These are phyloP conservation scores for Carlito syrichta DNA, from an alignment of 2,113 vertebrate genomes.

Conservation along the genomic window DNA sequence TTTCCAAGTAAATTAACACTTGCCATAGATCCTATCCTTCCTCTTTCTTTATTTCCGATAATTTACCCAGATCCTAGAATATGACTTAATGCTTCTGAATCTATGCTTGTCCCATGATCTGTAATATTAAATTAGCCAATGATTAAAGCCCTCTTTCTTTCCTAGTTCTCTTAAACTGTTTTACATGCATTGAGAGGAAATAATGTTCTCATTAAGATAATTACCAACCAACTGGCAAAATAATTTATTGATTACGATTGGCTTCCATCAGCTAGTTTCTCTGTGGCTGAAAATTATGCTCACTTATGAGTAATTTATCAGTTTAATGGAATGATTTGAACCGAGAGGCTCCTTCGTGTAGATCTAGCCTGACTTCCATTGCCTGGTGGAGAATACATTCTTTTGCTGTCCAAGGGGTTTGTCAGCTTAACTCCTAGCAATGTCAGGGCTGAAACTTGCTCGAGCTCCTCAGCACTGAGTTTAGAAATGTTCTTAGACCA, in stretches of 20 bases:
- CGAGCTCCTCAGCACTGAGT: not conserved
- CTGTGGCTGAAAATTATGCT: not conserved
- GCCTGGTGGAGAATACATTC: not conserved
- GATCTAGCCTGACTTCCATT: not conserved
- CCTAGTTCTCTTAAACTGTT: not conserved
- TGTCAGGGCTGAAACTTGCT: not conserved
- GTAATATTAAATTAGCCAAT: not conserved
- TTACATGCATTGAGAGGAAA: not conserved
- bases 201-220: not conserved
- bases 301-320: no score
- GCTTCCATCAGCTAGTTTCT: not conserved
- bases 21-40: not conserved
- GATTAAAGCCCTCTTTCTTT: not conserved
- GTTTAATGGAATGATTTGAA: not conserved
- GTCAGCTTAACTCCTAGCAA: not conserved
- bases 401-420: not conserved
- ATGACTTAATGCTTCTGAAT: not conserved
- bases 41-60: not conserved
- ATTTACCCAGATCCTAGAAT: not conserved
- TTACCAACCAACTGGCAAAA: not conserved
- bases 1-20: not conserved
- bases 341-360: not conserved
- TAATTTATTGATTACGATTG: not conserved
- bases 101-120: not conserved
- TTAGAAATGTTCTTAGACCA: not conserved